These are phyloP conservation scores for Globia sparganii DNA, from an alignment of 2,888 invertebrate genomes.

Conservation along the genomic window DNA sequence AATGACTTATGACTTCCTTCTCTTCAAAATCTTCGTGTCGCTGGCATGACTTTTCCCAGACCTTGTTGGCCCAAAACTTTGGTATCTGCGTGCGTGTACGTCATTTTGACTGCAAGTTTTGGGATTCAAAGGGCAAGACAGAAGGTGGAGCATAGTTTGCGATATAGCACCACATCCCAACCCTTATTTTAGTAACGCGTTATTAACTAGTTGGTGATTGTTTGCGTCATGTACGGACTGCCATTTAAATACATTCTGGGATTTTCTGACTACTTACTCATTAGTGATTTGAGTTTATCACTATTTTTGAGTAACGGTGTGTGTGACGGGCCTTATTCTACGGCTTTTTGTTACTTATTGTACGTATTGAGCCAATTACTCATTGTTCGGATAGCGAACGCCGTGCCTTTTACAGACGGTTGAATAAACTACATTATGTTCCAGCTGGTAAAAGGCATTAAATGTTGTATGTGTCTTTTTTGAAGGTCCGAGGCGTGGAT, in stretches of 20 bases:
- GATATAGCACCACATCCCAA: background rate
- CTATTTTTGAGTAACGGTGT: background rate
- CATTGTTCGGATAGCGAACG: slow-evolving; percentile 33
- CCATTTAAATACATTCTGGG: background rate
- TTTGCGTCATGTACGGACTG: too few species aligned
- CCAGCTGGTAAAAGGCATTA: slow-evolving; percentile 1
- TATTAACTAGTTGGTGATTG: too few species aligned
- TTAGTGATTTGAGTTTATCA: background rate
- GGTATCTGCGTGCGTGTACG: background rate
- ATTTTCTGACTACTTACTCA: background rate
- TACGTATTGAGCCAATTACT: slow-evolving; percentile 16
- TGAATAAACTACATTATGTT: slow-evolving; percentile 46
- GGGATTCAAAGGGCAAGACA: background rate
- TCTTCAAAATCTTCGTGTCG: too few species aligned
- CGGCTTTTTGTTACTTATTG: slow-evolving; percentile 48
- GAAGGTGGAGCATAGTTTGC: background rate
- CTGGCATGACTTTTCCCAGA: background rate
- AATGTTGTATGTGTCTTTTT: slow-evolving; percentile 19
- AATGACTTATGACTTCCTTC: too few species aligned
- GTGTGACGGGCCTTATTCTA: slow-evolving; percentile 7
- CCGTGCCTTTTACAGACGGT: slow-evolving; percentile 22
- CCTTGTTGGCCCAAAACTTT: background rate
- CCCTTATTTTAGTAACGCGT: background rate
- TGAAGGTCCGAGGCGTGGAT: background rate
- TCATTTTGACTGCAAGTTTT: background rate